A percentile compares a stretch with the other conserved stretches of the same genome.
Evolutionary conservation across 1,140 invertebrate species (phyloP).

Genomic region (Sitobion miscanthi): DNA sequence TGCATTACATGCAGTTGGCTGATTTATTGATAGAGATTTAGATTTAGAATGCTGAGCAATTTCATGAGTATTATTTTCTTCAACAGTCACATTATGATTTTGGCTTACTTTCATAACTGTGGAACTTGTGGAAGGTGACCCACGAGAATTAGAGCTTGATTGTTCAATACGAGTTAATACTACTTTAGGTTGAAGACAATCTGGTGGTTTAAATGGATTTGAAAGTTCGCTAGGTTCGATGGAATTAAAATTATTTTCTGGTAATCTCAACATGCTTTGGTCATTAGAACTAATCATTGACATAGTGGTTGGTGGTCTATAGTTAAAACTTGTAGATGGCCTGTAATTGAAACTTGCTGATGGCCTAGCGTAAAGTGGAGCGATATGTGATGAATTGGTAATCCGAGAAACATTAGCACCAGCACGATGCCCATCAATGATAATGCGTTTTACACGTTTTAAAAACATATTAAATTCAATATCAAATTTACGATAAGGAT

Average conservation of each 20-base stretch:
- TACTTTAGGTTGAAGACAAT: neutral
- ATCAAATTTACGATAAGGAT: slow-evolving; percentile 46
- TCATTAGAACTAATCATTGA: neutral
- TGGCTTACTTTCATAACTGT: slow-evolving; percentile 19
- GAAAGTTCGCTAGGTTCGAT: neutral
- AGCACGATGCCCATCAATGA: slow-evolving; percentile 7
- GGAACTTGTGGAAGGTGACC: neutral
- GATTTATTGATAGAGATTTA: neutral
- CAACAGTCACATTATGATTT: neutral
- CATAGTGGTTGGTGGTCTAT: slow-evolving; percentile 28
- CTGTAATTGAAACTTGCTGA: slow-evolving; percentile 43
- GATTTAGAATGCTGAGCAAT: neutral
- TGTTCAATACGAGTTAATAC: slow-evolving; percentile 14
- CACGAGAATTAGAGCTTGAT: neutral
- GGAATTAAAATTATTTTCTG: slow-evolving; percentile 21
- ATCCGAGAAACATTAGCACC: slow-evolving; percentile 20
- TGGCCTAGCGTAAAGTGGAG: slow-evolving; percentile 15
- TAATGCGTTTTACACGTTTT: neutral
- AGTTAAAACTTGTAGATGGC: slow-evolving; percentile 5
- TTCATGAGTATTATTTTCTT: neutral
- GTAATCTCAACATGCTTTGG: neutral
- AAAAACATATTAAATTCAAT: slow-evolving; percentile 20
- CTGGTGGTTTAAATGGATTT: slow-evolving; percentile 51
- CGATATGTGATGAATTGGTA: slow-evolving; percentile 20
- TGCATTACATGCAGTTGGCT: neutral